Conservation (phyloP, 2,113 vertebrate species). For the Dasypus novemcinctus region DNA sequence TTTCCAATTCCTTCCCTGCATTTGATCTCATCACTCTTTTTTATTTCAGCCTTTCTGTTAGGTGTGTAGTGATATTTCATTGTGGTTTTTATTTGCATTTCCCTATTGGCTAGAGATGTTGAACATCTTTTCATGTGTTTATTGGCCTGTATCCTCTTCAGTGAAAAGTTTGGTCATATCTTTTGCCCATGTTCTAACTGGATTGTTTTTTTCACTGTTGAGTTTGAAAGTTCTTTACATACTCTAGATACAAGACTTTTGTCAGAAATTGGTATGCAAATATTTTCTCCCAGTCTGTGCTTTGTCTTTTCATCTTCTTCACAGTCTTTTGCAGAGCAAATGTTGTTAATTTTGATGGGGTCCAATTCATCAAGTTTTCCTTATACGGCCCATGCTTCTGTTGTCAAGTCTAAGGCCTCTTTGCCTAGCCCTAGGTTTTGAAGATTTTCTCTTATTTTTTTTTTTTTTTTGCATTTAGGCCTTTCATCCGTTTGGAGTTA, state of each 20-base stretch:
- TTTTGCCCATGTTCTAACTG: slow-evolving; percentile 41
- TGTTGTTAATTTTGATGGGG: slow-evolving; percentile 9
- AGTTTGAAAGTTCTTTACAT: slow-evolving; percentile 15
- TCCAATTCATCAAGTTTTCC: background rate
- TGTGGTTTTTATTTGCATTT: slow-evolving; percentile 33
- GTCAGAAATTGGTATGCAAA: background rate
- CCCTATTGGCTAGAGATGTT: background rate
- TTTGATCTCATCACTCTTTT: background rate
- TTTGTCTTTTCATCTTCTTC: slow-evolving; percentile 23
- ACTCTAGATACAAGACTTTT: background rate
- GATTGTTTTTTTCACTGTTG: slow-evolving; percentile 28
- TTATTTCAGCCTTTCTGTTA: background rate
- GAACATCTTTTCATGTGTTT: background rate
- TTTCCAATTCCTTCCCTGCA: background rate
- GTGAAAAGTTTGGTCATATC: background rate
- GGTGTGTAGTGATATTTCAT: background rate
- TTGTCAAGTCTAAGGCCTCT: slow-evolving; percentile 11
- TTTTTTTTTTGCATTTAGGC: too few relatives aligned
- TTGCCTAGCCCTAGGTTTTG: background rate
- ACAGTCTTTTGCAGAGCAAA: background rate
- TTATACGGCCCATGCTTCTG: background rate
- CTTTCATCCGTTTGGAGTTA: too few relatives aligned
- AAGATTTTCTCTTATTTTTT: background rate
- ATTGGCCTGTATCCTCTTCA: slow-evolving; percentile 6
- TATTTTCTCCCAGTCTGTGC: background rate